Base-by-base conservation (phyloP, 2,113 vertebrate genomes). In the Xiphophorus maculatus region DNA sequence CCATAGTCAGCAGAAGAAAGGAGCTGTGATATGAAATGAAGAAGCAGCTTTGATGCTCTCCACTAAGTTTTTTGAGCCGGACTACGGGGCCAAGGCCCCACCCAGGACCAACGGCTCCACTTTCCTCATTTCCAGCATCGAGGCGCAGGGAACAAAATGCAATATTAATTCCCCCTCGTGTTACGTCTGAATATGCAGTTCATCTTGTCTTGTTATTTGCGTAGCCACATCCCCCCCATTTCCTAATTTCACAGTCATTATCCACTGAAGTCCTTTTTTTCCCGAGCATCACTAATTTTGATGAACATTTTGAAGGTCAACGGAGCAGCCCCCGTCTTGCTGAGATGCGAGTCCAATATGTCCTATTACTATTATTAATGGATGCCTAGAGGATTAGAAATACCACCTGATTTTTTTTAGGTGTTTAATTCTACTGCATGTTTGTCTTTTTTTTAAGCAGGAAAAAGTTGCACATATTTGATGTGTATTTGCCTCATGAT, bases 211-310 rank as follows among this genome's bases (percentile, higher is more conserved):
- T 95, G 94, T 95, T 95, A 97, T 98, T 96, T 97, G 96, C 97
- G 97, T 96, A 96, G 95, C 87, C 90, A 93, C 92, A 91, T 94
- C 94, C 14, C 96, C 95, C 95, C 95, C 94, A 91, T 96, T 95
- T 83, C 95, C 96, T 97, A 96, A 98, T 99, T 98, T 99, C 96
- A 97, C 96, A 97, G 95, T 97, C 96, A 97, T 99, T 98, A 98
- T 98, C 96, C 96, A 96, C 95, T 94, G 94, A 96, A 96, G 96
- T 96, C 96, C 95, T 94, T 96, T 96, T 96, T 96, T 96, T 96
- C 96, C 96, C 96, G 94, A 95, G 96, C 96, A 96, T 96, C 94
- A 96, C 97, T 97, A 97, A 98, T 97, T 98, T 97, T 97, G 96
- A 98, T 96, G 95, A 98, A 97, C 96, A 97, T 96, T 96, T 93